Evolutionary conservation across 2,888 invertebrate genomes (phyloP).

Genomic region (Steinernema hermaphroditum): DNA sequence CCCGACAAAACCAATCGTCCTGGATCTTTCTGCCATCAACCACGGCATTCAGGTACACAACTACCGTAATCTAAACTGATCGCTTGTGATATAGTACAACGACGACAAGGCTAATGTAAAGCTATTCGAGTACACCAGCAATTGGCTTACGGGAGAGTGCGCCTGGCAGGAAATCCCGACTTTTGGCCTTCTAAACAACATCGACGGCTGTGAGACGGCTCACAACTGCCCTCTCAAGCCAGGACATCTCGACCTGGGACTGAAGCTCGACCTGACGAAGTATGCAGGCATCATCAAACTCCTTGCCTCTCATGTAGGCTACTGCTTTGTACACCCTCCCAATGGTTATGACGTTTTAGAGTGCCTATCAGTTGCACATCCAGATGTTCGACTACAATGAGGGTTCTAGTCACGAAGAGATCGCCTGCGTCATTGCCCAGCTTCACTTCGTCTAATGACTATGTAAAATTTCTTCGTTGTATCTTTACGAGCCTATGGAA

Average conservation of each 20-base stretch:
- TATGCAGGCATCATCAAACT: constrained; percentile 55
- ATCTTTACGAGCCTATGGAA: no score
- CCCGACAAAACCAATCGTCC: constrained; percentile 49
- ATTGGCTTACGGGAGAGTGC: constrained; percentile 47
- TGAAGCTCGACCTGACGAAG: constrained; percentile 52
- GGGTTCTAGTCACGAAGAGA: constrained; percentile 52
- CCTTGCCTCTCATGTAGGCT: constrained; percentile 55
- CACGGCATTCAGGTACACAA: constrained; percentile 49
- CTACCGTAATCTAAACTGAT: not conserved
- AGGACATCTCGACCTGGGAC: constrained; percentile 52
- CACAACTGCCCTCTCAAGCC: constrained; percentile 58
- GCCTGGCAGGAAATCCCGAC: constrained; percentile 54
- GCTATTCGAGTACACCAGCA: constrained; percentile 50
- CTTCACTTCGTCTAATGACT: constrained; percentile 46
- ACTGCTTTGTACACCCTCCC: no score
- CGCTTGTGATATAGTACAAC: constrained; percentile 38
- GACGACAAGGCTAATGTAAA: constrained; percentile 56
- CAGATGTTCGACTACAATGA: constrained; percentile 55
- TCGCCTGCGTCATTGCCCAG: constrained; percentile 60
- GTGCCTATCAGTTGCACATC: constrained; percentile 56
- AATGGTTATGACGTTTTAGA: constrained; percentile 41
- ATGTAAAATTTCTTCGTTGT: no score
- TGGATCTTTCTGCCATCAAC: constrained; percentile 56
- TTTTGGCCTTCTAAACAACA: constrained; percentile 53
- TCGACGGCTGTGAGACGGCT: constrained; percentile 59